Percentiles rank a stretch among this genome's conserved stretches.
These are phyloP conservation scores for Chrysemys picta DNA, from an alignment of 2,113 vertebrate species.

Conservation along the genomic window DNA sequence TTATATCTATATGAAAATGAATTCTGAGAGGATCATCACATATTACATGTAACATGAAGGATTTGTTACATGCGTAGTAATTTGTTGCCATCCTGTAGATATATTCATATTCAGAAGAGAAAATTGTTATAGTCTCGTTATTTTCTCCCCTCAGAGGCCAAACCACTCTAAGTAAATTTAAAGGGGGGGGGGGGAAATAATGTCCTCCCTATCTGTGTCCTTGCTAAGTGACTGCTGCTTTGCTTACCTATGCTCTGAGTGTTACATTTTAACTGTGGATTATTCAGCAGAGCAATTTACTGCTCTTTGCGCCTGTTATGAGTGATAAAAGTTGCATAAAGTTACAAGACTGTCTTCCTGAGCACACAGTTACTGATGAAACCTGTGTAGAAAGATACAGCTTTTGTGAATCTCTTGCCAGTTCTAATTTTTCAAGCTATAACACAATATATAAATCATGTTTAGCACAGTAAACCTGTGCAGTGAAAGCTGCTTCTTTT, in stretches of 20 bases:
- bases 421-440: slow-evolving; percentile 27
- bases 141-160: slow-evolving; percentile 24
- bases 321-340: not conserved
- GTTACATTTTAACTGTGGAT: slow-evolving; percentile 31
- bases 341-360: slow-evolving; percentile 6
- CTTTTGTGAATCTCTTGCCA: not conserved
- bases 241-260: slow-evolving; percentile 3
- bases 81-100: slow-evolving; percentile 12
- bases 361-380: not conserved
- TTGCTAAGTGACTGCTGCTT: slow-evolving; percentile 13
- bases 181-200: not conserved
- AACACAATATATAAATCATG: slow-evolving; percentile 36
- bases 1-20: slow-evolving; percentile 2
- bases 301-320: not conserved
- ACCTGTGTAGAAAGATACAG: not conserved
- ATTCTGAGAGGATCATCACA: not conserved
- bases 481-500: not conserved
- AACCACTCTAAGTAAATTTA: slow-evolving; percentile 27
- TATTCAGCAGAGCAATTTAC: not conserved
- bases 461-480: slow-evolving; percentile 10
- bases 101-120: slow-evolving; percentile 4
- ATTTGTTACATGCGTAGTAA: not conserved
- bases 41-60: not conserved
- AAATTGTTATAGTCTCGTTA: slow-evolving; percentile 39
- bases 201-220: not conserved